Percentiles rank a stretch among this genome's conserved stretches.
phyloP scores from a whole-genome alignment of 2,888 invertebrate genomes.

The Melangyna quadrimaculata region DNA sequence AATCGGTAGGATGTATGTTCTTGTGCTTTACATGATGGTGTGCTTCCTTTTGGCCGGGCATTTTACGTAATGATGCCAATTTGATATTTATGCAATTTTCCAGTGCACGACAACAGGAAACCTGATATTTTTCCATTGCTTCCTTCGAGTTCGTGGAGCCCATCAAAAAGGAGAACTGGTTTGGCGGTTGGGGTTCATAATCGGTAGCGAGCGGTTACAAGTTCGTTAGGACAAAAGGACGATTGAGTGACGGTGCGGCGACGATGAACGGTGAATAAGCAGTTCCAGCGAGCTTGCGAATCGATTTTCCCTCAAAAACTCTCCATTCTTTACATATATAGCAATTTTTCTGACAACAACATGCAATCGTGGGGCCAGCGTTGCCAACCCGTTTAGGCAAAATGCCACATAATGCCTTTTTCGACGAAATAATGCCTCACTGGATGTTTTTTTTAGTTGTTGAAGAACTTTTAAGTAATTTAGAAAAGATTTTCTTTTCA shows the following conservation, averaged over 20 bases:
- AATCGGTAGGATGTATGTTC: slow-evolving; percentile 59
- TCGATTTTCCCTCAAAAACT: slow-evolving; percentile 55
- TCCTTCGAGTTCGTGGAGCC: neutral
- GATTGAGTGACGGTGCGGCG: slow-evolving; percentile 60
- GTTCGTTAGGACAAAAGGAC: slow-evolving; percentile 54
- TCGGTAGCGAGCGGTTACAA: slow-evolving; percentile 26
- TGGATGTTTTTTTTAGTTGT: too few species aligned
- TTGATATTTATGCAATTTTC: slow-evolving; percentile 71
- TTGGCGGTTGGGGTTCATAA: neutral
- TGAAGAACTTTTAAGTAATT: too few species aligned
- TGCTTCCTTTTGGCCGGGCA: slow-evolving; percentile 63
- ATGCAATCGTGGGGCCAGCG: slow-evolving; percentile 39
- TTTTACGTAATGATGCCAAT: slow-evolving; percentile 71
- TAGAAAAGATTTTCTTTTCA: too few species aligned
- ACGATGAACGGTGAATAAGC: slow-evolving; percentile 58
- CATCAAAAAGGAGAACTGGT: neutral
- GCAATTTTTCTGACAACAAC: slow-evolving; percentile 32
- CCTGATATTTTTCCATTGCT: slow-evolving; percentile 51
- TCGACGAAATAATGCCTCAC: too few species aligned
- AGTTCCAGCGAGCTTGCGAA: slow-evolving; percentile 25
- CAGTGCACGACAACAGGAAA: slow-evolving; percentile 66
- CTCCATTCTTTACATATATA: slow-evolving; percentile 33
- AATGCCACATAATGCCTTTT: too few species aligned
- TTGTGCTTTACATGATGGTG: slow-evolving; percentile 64
- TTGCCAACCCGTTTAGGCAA: too few species aligned